Conservation (phyloP, 2,888 invertebrate species). For the Campoletis raptor region DNA sequence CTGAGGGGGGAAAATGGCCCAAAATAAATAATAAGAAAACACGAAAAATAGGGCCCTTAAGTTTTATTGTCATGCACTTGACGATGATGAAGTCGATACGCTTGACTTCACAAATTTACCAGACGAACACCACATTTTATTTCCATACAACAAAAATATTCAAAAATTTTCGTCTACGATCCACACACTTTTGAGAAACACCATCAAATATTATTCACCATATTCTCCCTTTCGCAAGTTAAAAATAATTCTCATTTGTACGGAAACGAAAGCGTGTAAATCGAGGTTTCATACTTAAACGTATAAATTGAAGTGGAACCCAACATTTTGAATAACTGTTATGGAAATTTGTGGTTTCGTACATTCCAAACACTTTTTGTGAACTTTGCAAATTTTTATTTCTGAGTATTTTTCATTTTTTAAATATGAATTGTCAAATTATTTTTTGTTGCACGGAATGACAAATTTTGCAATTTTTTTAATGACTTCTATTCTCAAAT, state of each 20-base stretch:
- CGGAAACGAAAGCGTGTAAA: conserved; percentile 31
- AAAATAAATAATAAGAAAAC: conserved; percentile 2
- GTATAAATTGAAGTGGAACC: neutral
- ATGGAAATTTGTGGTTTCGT: conserved; percentile 30
- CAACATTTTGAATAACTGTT: conserved; percentile 10
- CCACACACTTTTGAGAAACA: neutral
- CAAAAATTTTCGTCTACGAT: neutral
- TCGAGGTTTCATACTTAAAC: neutral
- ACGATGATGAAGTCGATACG: conserved; percentile 54
- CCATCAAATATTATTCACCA: neutral
- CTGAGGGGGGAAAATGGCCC: conserved; percentile 30
- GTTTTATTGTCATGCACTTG: conserved; percentile 49
- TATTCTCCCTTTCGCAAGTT: neutral
- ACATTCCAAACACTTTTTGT: neutral
- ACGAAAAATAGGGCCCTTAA: neutral
- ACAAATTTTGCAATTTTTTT: no score
- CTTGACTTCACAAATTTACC: conserved; percentile 41
- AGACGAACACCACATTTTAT: neutral
- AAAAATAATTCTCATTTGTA: neutral
- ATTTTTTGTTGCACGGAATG: no score
- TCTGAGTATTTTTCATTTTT: neutral
- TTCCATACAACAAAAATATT: neutral
- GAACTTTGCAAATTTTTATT: neutral
- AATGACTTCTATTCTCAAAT: no score
- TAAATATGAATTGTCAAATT: neutral